phyloP scores from a whole-genome alignment of 1,140 invertebrate species.

The Hesperophylax magnus region DNA sequence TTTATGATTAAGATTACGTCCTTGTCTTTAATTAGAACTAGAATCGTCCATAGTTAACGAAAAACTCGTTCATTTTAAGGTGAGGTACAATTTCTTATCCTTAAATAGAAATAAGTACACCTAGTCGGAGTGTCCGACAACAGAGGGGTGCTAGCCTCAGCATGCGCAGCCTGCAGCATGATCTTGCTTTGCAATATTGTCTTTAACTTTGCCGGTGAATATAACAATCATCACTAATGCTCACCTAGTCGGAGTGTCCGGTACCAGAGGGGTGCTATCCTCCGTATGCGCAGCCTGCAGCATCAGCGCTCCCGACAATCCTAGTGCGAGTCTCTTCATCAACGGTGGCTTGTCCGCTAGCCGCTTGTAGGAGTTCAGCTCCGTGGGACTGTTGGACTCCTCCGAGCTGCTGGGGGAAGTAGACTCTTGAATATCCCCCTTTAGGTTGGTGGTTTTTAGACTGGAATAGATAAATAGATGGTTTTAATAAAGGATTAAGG shows the following conservation, averaged over 20 bases:
- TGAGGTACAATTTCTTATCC: too few species aligned
- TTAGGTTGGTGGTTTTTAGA: constrained; percentile 64
- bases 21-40: too few species aligned
- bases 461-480: constrained; percentile 39
- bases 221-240: background rate
- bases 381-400: constrained; percentile 90
- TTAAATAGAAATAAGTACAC: too few species aligned
- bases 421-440: constrained; percentile 68
- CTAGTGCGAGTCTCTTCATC: constrained; percentile 83
- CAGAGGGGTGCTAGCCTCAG: too few species aligned
- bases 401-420: constrained; percentile 84
- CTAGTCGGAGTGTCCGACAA: too few species aligned
- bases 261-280: constrained; percentile 69
- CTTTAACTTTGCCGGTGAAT: too few species aligned
- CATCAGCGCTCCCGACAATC: constrained; percentile 72
- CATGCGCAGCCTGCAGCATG: too few species aligned
- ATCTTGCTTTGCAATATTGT: too few species aligned
- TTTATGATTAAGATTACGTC: too few species aligned
- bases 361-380: constrained; percentile 87
- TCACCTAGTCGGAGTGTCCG: constrained; percentile 69
- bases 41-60: too few species aligned
- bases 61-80: too few species aligned
- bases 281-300: constrained; percentile 66
- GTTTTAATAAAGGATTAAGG: background rate
- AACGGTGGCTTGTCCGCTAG: constrained; percentile 85